Evolutionary conservation across 2,888 invertebrate genomes (phyloP).

Genomic region (Aethes cnicana): DNA sequence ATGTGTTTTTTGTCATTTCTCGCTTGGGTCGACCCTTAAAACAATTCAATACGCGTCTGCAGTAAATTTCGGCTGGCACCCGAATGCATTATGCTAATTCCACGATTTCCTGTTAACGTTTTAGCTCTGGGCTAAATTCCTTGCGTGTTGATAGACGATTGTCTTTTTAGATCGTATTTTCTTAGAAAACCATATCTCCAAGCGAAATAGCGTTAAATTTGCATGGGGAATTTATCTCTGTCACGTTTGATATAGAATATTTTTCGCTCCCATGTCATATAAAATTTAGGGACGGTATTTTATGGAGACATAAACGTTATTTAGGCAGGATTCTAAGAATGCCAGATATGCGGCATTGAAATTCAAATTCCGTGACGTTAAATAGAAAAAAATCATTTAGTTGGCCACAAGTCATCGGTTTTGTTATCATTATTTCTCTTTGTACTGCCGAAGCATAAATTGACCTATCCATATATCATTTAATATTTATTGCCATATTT

Average conservation of each 20-base stretch:
- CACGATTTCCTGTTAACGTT: conserved; percentile 66
- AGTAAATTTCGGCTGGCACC: conserved; percentile 62
- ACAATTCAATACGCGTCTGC: conserved; percentile 55
- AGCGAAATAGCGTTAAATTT: conserved; percentile 62
- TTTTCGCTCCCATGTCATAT: conserved; percentile 61
- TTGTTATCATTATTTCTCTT: conserved; percentile 63
- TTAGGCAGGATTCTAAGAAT: conserved; percentile 64
- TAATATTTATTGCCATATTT: conserved; percentile 30
- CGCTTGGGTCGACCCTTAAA: conserved; percentile 50
- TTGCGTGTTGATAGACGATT: conserved; percentile 58
- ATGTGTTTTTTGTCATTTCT: conserved; percentile 35
- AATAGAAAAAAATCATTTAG: conserved; percentile 51
- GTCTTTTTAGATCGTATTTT: conserved; percentile 47
- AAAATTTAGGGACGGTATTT: conserved; percentile 66
- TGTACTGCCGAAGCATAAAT: conserved; percentile 36
- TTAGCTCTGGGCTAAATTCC: conserved; percentile 51
- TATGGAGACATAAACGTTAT: conserved; percentile 65
- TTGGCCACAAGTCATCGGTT: conserved; percentile 69
- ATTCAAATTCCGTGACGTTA: conserved; percentile 47
- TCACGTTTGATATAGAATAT: conserved; percentile 55
- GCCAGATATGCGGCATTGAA: conserved; percentile 51
- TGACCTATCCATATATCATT: conserved; percentile 24
- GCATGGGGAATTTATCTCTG: conserved; percentile 67
- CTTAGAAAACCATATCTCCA: conserved; percentile 51
- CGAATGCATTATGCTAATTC: conserved; percentile 74